These are phyloP conservation scores for Lampris megalopsis DNA, from an alignment of 2,113 vertebrate species.

Conservation along the genomic window DNA sequence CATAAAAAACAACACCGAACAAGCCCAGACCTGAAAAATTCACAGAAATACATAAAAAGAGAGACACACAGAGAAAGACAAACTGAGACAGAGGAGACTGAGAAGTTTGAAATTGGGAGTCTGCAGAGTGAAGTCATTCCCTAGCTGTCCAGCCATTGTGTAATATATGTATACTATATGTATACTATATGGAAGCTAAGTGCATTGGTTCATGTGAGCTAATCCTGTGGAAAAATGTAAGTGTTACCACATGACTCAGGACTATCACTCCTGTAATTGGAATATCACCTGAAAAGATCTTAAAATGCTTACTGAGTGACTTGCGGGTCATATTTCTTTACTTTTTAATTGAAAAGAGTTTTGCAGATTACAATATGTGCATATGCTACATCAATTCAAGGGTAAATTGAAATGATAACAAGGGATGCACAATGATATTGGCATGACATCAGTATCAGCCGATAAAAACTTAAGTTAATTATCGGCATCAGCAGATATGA, in stretches of 20 bases:
- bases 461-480: no score
- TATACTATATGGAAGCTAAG: conserved; percentile 34
- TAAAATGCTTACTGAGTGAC: background rate
- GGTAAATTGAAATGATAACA: background rate
- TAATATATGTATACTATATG: conserved; percentile 48
- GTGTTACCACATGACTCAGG: conserved; percentile 22
- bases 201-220: conserved; percentile 14
- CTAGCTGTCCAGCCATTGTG: conserved; percentile 64
- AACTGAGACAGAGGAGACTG: conserved; percentile 12
- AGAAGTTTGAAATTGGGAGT: conserved; percentile 37
- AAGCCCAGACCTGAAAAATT: background rate
- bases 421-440: no score
- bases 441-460: no score
- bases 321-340: no score
- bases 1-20: background rate
- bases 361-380: background rate
- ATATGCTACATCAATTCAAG: background rate
- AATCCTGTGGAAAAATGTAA: conserved; percentile 15
- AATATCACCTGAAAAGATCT: conserved; percentile 25
- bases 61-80: background rate
- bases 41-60: conserved; percentile 1
- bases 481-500: no score
- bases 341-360: background rate
- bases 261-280: conserved; percentile 26
- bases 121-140: conserved; percentile 60